Conservation (phyloP, 2,113 vertebrate species). For the Eurypyga helias region DNA sequence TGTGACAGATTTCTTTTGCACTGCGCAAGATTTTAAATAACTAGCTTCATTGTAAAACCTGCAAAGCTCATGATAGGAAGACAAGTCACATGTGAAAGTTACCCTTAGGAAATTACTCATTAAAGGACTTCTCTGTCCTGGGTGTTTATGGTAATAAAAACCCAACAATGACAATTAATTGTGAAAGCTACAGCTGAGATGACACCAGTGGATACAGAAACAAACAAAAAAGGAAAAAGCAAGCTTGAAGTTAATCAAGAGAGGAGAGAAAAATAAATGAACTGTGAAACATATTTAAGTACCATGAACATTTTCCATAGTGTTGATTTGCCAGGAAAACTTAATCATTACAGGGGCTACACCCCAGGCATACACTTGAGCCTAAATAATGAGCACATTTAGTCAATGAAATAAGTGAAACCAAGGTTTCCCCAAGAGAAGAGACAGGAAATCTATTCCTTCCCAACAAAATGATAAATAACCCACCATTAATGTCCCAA, state of each 20-base stretch:
- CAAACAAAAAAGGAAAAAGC: not conserved
- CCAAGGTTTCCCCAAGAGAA: slow-evolving; percentile 54
- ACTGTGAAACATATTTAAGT: slow-evolving; percentile 53
- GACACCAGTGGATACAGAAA: not conserved
- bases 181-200: slow-evolving; percentile 10
- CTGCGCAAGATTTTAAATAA: not conserved
- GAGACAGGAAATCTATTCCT: slow-evolving; percentile 61
- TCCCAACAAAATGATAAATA: slow-evolving; percentile 57
- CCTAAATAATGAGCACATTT: slow-evolving; percentile 66
- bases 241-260: slow-evolving; percentile 41
- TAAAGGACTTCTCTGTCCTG: not conserved
- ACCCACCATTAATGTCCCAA: slow-evolving; percentile 39
- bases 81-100: not conserved
- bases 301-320: slow-evolving; percentile 39
- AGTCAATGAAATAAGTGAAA: slow-evolving; percentile 66
- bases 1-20: not conserved
- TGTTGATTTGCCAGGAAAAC: slow-evolving; percentile 17
- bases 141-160: slow-evolving; percentile 2
- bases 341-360: slow-evolving; percentile 42
- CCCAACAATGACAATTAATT: not conserved
- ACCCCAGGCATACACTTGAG: slow-evolving; percentile 45
- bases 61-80: not conserved
- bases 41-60: not conserved
- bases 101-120: slow-evolving; percentile 5
- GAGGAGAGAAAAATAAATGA: slow-evolving; percentile 52